Conservation (phyloP, 2,797 vertebrate genomes). For the Lemur catta region DNA sequence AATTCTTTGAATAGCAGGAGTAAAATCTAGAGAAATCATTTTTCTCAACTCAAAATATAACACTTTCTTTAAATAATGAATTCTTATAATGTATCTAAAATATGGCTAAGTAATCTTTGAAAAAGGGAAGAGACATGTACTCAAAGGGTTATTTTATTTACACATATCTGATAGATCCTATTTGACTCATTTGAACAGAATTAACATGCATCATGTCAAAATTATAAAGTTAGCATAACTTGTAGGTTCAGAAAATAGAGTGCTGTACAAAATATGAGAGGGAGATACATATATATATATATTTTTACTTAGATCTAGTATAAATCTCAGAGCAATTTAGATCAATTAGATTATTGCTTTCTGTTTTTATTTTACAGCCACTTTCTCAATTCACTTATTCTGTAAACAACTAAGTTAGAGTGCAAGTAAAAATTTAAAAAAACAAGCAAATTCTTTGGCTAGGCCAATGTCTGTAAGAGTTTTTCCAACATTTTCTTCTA, state of each 20-base stretch:
- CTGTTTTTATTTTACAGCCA: background rate
- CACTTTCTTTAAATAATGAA: background rate
- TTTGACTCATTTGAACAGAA: background rate
- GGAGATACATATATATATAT: background rate
- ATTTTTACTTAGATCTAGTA: background rate
- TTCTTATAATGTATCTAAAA: background rate
- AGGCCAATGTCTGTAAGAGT: too few species aligned
- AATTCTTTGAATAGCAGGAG: background rate
- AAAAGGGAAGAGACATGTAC: background rate
- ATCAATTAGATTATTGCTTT: background rate
- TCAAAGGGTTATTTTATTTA: background rate
- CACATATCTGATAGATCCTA: background rate
- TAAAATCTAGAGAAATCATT: background rate
- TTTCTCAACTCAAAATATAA: background rate
- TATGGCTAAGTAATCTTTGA: background rate
- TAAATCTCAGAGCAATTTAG: background rate
- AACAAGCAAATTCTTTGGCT: background rate
- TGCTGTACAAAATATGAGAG: background rate
- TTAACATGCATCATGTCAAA: background rate
- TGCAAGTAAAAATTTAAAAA: background rate
- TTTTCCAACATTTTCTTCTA: too few species aligned
- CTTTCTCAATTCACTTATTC: background rate
- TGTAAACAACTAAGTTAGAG: background rate
- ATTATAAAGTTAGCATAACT: background rate
- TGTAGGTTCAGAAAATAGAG: background rate